Percentiles rank a stretch among this genome's conserved stretches.
Evolutionary conservation across 2,888 invertebrate species (phyloP).

Genomic region (Tinea semifulvella): DNA sequence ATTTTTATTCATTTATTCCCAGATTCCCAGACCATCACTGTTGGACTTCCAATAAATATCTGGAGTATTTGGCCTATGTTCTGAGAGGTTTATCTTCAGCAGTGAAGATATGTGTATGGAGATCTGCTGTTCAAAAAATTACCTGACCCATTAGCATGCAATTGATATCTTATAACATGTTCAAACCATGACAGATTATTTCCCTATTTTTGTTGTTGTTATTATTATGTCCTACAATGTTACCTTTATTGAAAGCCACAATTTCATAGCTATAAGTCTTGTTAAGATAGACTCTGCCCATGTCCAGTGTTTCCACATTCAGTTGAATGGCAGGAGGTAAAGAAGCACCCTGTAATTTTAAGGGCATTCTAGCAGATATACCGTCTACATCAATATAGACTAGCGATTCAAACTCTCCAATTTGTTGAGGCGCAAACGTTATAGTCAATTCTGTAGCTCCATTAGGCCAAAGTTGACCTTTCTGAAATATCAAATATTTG

Average conservation of each 20-base stretch:
- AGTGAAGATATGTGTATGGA: too few relatives aligned
- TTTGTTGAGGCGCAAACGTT: constrained; percentile 62
- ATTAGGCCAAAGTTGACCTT: constrained; percentile 68
- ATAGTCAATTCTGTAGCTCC: constrained; percentile 58
- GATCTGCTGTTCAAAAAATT: too few relatives aligned
- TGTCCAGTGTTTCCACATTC: constrained; percentile 64
- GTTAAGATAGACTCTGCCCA: constrained; percentile 65
- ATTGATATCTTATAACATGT: too few relatives aligned
- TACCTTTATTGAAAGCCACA: constrained; percentile 64
- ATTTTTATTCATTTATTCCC: too few relatives aligned
- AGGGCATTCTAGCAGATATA: constrained; percentile 50
- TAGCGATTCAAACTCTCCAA: constrained; percentile 52
- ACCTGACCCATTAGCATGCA: too few relatives aligned
- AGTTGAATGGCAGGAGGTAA: constrained; percentile 65
- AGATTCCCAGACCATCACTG: too few relatives aligned
- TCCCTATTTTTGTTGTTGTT: too few relatives aligned
- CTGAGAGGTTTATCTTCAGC: too few relatives aligned
- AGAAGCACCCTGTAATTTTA: constrained; percentile 62
- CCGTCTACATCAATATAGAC: constrained; percentile 71
- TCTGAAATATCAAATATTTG: constrained; percentile 35
- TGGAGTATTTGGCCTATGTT: too few relatives aligned
- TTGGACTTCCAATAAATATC: too few relatives aligned
- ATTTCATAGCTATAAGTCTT: constrained; percentile 70
- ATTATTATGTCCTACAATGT: too few relatives aligned
- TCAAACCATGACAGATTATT: too few relatives aligned